phyloP scores from a whole-genome alignment of 2,797 vertebrate species.

The Lerista edwardsae region DNA sequence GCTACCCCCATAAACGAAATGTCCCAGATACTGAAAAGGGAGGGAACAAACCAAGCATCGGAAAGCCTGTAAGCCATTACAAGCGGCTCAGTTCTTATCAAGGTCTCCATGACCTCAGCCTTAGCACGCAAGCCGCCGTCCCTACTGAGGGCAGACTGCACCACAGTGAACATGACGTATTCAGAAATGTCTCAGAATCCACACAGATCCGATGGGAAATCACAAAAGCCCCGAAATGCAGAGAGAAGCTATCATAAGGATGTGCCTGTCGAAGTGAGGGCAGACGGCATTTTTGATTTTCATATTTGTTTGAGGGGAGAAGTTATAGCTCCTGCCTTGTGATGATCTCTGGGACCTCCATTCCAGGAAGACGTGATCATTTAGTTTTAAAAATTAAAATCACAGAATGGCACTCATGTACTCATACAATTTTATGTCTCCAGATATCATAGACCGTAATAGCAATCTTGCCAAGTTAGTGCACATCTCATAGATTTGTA shows the following conservation, averaged over 20 bases:
- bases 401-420: neutral
- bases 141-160: neutral
- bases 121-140: constrained; percentile 10
- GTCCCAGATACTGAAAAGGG: neutral
- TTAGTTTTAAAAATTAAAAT: neutral
- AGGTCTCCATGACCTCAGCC: neutral
- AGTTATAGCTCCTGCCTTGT: neutral
- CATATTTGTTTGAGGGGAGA: neutral
- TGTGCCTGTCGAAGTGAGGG: neutral
- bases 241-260: neutral
- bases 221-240: neutral
- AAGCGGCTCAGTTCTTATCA: neutral
- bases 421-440: neutral
- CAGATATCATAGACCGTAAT: neutral
- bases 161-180: fast-evolving
- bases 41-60: neutral
- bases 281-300: neutral
- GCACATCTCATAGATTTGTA: neutral
- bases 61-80: neutral
- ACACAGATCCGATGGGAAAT: neutral
- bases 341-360: no score
- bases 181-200: neutral
- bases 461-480: neutral
- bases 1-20: neutral
- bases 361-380: neutral